These are phyloP conservation scores for Gymnorhina tibicen DNA, from an alignment of 2,113 vertebrate genomes.

Conservation along the genomic window DNA sequence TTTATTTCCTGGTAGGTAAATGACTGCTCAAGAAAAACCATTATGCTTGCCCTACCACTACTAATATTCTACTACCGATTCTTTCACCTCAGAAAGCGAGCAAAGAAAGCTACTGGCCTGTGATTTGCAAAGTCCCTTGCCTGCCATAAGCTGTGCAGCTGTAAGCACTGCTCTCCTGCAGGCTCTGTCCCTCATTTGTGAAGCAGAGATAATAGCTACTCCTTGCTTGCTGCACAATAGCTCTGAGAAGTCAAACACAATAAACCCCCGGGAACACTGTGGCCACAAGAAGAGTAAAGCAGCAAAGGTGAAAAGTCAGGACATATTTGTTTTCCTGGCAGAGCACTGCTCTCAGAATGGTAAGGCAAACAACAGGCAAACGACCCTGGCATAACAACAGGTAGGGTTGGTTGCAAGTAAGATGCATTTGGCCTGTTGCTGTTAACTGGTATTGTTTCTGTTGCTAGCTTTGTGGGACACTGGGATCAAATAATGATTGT, in stretches of 20 bases:
- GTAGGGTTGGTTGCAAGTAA: background rate
- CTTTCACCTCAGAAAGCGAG: background rate
- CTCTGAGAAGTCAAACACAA: background rate
- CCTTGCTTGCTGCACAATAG: background rate
- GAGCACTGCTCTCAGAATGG: background rate
- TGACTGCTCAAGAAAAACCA: background rate
- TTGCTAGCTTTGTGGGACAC: conserved; percentile 29
- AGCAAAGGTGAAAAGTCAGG: background rate
- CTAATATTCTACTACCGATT: background rate
- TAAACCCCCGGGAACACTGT: background rate
- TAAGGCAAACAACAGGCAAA: background rate
- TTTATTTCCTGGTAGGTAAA: background rate
- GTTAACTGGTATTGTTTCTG: conserved; percentile 7
- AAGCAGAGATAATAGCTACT: background rate
- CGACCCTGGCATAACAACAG: background rate
- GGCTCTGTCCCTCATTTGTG: background rate
- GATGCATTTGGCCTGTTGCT: background rate
- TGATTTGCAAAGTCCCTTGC: background rate
- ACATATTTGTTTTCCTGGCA: background rate
- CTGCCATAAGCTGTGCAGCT: background rate
- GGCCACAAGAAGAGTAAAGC: background rate
- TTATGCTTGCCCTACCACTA: background rate
- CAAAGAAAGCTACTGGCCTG: background rate
- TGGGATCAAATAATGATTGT: conserved; percentile 47
- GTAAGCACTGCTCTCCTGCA: background rate